Evolutionary conservation across 2,797 vertebrate genomes (phyloP).

Genomic region (Intellagama lesueurii): DNA sequence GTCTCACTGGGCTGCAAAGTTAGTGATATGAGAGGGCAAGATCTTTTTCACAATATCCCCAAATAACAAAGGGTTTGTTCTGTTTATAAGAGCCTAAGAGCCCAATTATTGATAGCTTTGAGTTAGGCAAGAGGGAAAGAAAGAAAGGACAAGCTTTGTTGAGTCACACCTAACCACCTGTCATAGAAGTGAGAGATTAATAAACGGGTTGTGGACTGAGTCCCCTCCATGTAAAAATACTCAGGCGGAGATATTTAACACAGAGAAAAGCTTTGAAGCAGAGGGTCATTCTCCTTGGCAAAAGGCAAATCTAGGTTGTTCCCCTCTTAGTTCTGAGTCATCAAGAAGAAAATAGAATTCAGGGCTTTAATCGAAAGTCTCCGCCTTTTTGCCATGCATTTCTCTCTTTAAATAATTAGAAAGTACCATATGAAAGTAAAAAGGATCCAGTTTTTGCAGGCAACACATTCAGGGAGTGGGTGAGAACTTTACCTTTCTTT

Average conservation of each 20-base stretch:
- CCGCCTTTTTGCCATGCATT: not conserved
- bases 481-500: conserved; percentile 36
- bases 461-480: conserved; percentile 30
- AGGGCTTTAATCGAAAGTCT: not conserved
- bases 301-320: not conserved
- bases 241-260: not conserved
- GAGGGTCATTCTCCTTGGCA: not conserved
- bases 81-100: fast-evolving
- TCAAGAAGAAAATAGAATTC: not conserved
- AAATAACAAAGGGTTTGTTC: not conserved
- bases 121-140: not conserved
- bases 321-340: not conserved
- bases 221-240: not conserved
- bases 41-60: not conserved
- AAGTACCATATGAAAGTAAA: conserved; percentile 19
- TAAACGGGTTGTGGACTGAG: not conserved
- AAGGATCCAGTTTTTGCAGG: not conserved
- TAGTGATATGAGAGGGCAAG: not conserved
- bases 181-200: not conserved
- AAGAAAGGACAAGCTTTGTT: not conserved
- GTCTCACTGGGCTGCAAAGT: not conserved
- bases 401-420: not conserved
- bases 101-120: not conserved
- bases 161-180: not conserved
- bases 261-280: not conserved